A percentile compares a stretch with the other conserved stretches of the same genome.
Evolutionary conservation across 2,888 invertebrate genomes (phyloP).

Genomic region (Hypomecis punctinalis): DNA sequence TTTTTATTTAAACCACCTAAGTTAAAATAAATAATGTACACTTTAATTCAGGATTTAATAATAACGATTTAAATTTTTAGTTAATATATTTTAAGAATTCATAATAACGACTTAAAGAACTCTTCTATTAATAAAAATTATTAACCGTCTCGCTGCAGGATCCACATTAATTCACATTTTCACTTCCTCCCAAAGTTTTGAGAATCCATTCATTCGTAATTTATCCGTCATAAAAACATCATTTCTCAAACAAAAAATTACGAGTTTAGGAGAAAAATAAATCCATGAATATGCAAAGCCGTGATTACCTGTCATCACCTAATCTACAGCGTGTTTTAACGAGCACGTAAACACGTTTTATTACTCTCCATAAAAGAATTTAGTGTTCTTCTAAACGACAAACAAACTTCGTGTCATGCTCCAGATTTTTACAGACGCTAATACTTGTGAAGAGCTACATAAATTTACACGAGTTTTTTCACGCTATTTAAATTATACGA

Average conservation of each 20-base stretch:
- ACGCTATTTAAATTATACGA: not conserved
- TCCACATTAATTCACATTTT: no score
- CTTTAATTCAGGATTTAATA: no score
- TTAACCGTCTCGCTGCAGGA: no score
- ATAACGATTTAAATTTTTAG: no score
- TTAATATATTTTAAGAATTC: no score
- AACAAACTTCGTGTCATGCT: constrained; percentile 46
- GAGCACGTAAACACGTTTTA: constrained; percentile 61
- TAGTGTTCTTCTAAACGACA: constrained; percentile 59
- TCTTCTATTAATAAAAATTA: no score
- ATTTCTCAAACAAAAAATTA: constrained; percentile 6
- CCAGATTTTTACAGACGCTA: constrained; percentile 10
- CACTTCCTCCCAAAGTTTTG: no score
- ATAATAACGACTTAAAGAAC: no score
- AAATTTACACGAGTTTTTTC: not conserved
- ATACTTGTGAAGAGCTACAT: constrained; percentile 1
- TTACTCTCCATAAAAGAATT: constrained; percentile 60
- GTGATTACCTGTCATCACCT: constrained; percentile 55
- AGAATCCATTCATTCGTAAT: not conserved
- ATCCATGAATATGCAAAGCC: constrained; percentile 49
- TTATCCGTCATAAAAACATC: not conserved
- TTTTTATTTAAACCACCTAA: no score
- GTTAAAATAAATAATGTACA: no score
- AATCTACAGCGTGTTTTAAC: constrained; percentile 60
- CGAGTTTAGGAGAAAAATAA: constrained; percentile 18